A percentile compares a stretch with the other conserved stretches of the same genome.
phyloP scores from a whole-genome alignment of 2,888 invertebrate species.

The Philopedon plagiatum region DNA sequence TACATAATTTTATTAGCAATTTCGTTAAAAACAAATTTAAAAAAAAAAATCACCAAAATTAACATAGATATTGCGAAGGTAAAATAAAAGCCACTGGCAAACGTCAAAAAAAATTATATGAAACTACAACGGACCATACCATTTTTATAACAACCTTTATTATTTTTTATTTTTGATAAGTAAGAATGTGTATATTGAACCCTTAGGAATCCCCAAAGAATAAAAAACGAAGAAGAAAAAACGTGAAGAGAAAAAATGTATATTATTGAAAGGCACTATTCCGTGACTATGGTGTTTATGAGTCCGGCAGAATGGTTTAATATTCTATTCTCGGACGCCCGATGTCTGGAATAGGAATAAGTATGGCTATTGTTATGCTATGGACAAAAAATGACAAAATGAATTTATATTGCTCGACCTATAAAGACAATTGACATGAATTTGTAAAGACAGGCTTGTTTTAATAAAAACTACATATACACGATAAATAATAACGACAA shows the following conservation, averaged over 20 bases:
- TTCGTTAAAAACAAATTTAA: too few relatives aligned
- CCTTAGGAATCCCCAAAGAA: constrained; percentile 10
- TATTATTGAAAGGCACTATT: constrained; percentile 10
- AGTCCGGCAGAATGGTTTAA: constrained; percentile 8
- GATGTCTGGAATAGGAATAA: constrained; percentile 6
- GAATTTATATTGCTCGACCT: not conserved
- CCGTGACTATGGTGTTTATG: constrained; percentile 8
- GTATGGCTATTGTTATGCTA: not conserved
- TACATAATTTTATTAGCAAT: too few relatives aligned
- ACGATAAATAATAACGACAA: too few relatives aligned
- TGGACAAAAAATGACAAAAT: constrained; percentile 3
- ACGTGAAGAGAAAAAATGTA: constrained; percentile 13
- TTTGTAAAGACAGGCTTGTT: not conserved
- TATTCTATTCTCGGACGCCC: constrained; percentile 11
- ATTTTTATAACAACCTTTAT: not conserved
- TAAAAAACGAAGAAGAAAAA: not conserved
- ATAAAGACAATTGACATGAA: not conserved
- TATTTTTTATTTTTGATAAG: constrained; percentile 3
- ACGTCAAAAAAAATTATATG: too few relatives aligned
- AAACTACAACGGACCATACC: too few relatives aligned
- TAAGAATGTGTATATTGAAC: constrained; percentile 7
- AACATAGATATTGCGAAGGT: too few relatives aligned
- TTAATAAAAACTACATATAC: too few relatives aligned
- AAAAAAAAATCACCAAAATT: too few relatives aligned
- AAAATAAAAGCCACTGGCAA: too few relatives aligned